Base-by-base conservation (phyloP, 2,113 vertebrate genomes). In the Jaculus jaculus region DNA sequence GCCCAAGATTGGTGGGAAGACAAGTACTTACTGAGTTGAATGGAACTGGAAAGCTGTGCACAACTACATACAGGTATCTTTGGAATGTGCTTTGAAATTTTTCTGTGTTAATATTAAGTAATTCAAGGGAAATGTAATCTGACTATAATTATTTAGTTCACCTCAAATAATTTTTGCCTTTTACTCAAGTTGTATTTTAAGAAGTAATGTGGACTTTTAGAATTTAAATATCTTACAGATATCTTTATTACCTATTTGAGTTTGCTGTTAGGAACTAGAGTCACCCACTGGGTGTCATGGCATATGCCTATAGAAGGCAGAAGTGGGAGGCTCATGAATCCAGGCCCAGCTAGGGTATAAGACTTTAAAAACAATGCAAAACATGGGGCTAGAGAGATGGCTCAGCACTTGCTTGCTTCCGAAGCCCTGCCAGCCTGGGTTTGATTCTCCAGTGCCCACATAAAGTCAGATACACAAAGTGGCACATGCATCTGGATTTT, bases 211-310 rank as follows among this genome's bases (percentile, higher is more conserved):
- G 20, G 20, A 32, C 82, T 87, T 54, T 73, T 74, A 77, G 87
- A 73, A 26, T 28, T 84, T 66, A n/a, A 92, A 68, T 92, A 24
- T 92, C 83, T 92, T 68, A 68, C 77, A 32, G 24, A 84, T 91
- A 32, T 18, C 24, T 8, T 4, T 34, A n/a, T 63, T 83, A 26
- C 89, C 7, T 87, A 24, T 61, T 81, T 87, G 66, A 74, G 21
- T 61, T 84, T 72, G 21, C 17, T 87, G n/a, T 83, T 87, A 63
- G 83, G 58, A 81, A 68, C 47, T 83, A 68, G 13, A 92, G 61
- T 74, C 34, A 81, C 3, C 2, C 82, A 24, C 10, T 20, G n/a
- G 54, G 3, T 61, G 7, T 61, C 20, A 18, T 61, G 32, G 7
- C 54, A 37, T 23, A 60, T 80, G 58, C 21, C 54, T 80, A 3